Evolutionary conservation across 2,888 invertebrate genomes (phyloP), one percentile per base, ranked within the genome.

Genomic region (Eilema caniola): DNA sequence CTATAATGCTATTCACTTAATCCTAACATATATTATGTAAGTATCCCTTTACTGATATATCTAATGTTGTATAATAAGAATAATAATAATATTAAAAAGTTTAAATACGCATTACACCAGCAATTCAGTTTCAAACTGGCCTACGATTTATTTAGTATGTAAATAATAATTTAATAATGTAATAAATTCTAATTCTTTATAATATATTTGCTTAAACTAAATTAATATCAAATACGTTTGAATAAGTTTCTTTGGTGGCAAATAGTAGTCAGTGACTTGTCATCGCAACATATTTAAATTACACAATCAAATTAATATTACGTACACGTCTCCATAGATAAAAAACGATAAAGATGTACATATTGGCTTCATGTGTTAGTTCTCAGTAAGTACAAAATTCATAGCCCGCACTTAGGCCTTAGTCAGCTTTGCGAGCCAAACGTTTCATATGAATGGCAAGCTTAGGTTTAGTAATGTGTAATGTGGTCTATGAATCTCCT

Each of bases 51-150:
- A 41, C 4, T 24, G 7, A 16, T 23, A 11, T 1, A 24, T 31
- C 10, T 11, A 12, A n/a, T 16, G n/a, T 59, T 5, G 24, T 24
- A 24, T 24, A 57, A 47, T 11, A 33, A 25, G 24, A 20, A 25
- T 20, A 7, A 31, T 24, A 33, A 37, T 69, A 67, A 57, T 31
- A 37, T 68, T 11, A 53, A 76, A 28, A 53, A 65, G 53, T 53
- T 53, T 53, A 69, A 41, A 33, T 47, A 25, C 56, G 14, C n/a
- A 23, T 72, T 33, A 57, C 57, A 70, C 63, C 72, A 70, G 37
- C 47, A 74, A 61, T 75, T 80, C 60, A 70, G 80, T 83, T 83
- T 75, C 83, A 73, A 75, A 71, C 75, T 73, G 83, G 83, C 83
- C 83, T 83, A 83, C 68, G 66, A 74, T 62, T 59, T 62, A 63